Evolutionary conservation across 2,797 vertebrate species (phyloP).

Genomic region (Pristis pectinata): DNA sequence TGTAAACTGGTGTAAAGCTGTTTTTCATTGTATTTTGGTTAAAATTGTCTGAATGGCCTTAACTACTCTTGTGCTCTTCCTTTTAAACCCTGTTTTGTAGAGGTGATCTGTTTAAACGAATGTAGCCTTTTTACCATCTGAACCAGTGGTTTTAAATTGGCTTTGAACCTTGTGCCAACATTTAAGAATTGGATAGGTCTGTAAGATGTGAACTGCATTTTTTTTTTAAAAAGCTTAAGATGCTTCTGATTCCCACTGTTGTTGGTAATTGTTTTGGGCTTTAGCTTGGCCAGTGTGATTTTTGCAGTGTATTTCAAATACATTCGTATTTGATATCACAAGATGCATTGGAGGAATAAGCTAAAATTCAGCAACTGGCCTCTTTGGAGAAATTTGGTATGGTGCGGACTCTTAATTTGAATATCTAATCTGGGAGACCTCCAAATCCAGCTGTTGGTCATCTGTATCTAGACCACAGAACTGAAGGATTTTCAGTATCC

Average conservation of each 20-base stretch:
- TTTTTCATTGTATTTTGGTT: neutral
- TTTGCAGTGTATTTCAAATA: neutral
- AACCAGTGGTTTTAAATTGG: constrained; percentile 3
- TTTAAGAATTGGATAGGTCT: neutral
- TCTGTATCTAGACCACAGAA: neutral
- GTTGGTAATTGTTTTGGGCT: neutral
- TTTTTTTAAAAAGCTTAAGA: constrained; percentile 4
- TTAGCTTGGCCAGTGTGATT: neutral
- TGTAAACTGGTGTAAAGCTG: constrained; percentile 8
- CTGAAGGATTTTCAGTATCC: neutral
- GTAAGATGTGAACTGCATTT: neutral
- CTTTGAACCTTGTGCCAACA: neutral
- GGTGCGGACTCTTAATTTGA: neutral
- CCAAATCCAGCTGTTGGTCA: neutral
- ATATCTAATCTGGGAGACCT: neutral
- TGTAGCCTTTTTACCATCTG: neutral
- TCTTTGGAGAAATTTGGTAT: neutral
- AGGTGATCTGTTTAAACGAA: neutral
- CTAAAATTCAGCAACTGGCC: neutral
- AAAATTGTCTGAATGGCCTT: constrained; percentile 16
- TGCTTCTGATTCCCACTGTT: neutral
- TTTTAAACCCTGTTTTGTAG: constrained; percentile 2
- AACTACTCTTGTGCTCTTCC: neutral
- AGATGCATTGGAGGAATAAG: neutral
- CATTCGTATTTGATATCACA: neutral